Evolutionary conservation across 2,113 vertebrate species (phyloP).

Genomic region (Laterallus jamaicensis): DNA sequence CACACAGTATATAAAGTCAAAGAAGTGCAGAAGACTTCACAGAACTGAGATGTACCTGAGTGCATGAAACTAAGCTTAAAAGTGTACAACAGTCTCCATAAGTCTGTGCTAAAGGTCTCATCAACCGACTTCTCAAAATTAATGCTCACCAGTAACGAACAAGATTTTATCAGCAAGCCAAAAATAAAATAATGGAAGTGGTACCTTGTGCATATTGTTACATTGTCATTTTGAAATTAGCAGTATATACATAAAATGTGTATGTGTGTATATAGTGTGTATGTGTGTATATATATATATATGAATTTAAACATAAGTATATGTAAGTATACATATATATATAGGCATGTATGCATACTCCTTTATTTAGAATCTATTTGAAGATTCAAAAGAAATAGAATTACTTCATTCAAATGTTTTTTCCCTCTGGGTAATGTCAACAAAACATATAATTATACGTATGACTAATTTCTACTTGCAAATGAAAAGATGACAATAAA

Average conservation of each 20-base stretch:
- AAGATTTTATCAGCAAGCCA: background rate
- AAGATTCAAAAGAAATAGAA: background rate
- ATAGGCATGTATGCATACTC: background rate
- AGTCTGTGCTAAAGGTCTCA: background rate
- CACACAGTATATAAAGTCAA: background rate
- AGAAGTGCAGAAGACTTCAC: background rate
- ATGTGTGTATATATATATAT: background rate
- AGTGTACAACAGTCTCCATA: background rate
- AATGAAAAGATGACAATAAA: background rate
- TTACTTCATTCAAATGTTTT: background rate
- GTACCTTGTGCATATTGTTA: background rate
- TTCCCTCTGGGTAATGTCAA: background rate
- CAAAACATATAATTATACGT: background rate
- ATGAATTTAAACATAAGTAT: background rate
- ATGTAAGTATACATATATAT: background rate
- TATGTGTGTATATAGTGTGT: too few relatives aligned
- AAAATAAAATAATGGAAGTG: background rate
- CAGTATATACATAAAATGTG: background rate
- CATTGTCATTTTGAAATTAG: background rate
- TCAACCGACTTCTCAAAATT: background rate
- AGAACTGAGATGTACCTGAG: background rate
- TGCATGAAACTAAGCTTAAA: background rate
- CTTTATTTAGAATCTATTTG: background rate
- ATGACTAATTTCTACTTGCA: background rate
- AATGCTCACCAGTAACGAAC: background rate